Conservation (phyloP, 2,113 vertebrate species). For the Scytalopus superciliaris region DNA sequence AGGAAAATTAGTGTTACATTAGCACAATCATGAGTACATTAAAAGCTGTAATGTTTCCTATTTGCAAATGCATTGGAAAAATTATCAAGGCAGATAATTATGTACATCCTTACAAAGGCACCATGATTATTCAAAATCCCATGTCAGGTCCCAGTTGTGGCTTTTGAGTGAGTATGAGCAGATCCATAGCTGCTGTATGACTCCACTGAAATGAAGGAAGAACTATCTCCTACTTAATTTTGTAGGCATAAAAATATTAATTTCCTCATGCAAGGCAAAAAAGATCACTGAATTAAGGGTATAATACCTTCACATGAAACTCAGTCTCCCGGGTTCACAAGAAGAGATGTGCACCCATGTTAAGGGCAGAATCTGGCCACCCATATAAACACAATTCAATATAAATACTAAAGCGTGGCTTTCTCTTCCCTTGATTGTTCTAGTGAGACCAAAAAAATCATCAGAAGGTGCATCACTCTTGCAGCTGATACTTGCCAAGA, state of each 20-base stretch:
- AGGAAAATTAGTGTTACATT: not conserved
- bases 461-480: slow-evolving; percentile 50
- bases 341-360: not conserved
- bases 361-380: not conserved
- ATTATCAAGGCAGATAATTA: not conserved
- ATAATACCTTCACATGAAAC: not conserved
- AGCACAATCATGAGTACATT: not conserved
- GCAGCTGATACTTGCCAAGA: slow-evolving; percentile 58
- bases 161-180: not conserved
- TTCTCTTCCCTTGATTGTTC: slow-evolving; percentile 13
- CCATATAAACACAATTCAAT: not conserved
- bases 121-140: not conserved
- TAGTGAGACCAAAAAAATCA: slow-evolving; percentile 12
- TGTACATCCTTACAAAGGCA: not conserved
- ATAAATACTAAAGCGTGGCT: not conserved
- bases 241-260: not conserved
- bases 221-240: not conserved
- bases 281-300: not conserved
- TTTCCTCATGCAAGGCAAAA: not conserved
- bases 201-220: not conserved
- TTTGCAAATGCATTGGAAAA: not conserved
- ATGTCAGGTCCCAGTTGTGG: not conserved
- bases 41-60: not conserved
- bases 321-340: not conserved
- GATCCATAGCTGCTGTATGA: not conserved